Base-by-base conservation (phyloP, 1,140 invertebrate genomes). In the Ganaspis sp. region DNA sequence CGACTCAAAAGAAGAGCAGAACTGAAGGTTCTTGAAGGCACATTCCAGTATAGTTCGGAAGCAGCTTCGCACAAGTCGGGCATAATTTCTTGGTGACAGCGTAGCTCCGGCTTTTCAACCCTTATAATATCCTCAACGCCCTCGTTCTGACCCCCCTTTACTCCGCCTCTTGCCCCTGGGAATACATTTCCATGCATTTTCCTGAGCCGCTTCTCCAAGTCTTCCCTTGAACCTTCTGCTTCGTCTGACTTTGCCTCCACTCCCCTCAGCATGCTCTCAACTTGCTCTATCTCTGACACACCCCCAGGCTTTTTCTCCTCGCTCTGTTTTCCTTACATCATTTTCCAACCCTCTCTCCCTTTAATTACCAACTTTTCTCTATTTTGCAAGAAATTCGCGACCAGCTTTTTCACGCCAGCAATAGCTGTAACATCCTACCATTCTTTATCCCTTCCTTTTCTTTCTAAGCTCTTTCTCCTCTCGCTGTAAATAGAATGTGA, bases 181-280 rank as follows among this genome's bases (percentile, higher is more conserved):
- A 90, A 90, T 90, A 90, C 84, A 90, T 90, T 90, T 90, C 88
- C 89, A 90, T 90, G 88, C 86, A 90, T 90, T 90, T 90, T 86
- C 85, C 85, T 84, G 58, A 64, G 58, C 58, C 74, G 81, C 26
- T 37, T 70, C 79, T 79, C 72, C 12, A 29, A 29, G 58, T 69
- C 40, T 75, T 70, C 49, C 12, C 42, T 38, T 23, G 53, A 58
- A 53, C 34, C 72, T 42, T 21, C 29, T 19, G 42, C 80, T 83
- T 83, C 81, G 79, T 81, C 81, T 83, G 77, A 79, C 79, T 71
- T 75, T 76, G 72, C 76, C 76, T 76, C 79, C 45, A 73, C 74
- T 75, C 45, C 74, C 15, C 82, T 78, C 74, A 74, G 78, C 72
- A 75, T 77, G 76, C 74, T 70, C 77, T 78, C 26, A 26, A n/a